Evolutionary conservation across 2,113 vertebrate genomes (phyloP), one percentile per base, ranked within the genome.

Genomic region (Kobus ellipsiprymnus): DNA sequence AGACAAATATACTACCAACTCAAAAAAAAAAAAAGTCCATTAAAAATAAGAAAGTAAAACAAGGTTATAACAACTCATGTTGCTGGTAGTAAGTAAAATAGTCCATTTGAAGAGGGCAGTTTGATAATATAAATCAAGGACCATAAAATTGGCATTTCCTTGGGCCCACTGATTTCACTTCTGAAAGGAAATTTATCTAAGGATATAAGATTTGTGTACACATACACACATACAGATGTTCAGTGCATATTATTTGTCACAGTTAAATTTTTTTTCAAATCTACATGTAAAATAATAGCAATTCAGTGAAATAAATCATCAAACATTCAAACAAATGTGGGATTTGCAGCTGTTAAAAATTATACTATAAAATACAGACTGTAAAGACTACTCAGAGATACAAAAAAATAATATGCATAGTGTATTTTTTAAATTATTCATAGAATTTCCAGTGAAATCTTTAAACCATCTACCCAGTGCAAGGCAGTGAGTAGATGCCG

Each of bases 161-260:
- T 33, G 50, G 36, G 64, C 17, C 33, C 29, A 95, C 19, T 15
- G 17, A 86, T n/a, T 86, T 14, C 5, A 92, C 27, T 90, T 97
- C 17, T 30, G 27, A 96, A 97, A 97, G 13, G 40, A 81, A 81
- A 92, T 33, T 85, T 85, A 95, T 57, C 71, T 94, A 95, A 91
- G 25, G 29, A 89, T 82, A 85, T 81, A 91, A 93, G 88, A 90
- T 11, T n/a, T 92, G 8, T 57, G 29, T 9, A 48, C 15, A 77
- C 21, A 88, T n/a, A 55, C 36, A 67, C 27, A n/a, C 2, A 77
- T 2, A 80, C 0, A 95, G 30, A 57, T 12, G 2, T 57, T 93
- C 81, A 82, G 17, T 77, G 33, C 10, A 87, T 90, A 90, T 71
- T 90, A 87, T 55, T n/a, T 80, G 7, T 78, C 33, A 86, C 16